Base-by-base conservation (phyloP, 2,888 invertebrate species). In the Acrobasis repandana region DNA sequence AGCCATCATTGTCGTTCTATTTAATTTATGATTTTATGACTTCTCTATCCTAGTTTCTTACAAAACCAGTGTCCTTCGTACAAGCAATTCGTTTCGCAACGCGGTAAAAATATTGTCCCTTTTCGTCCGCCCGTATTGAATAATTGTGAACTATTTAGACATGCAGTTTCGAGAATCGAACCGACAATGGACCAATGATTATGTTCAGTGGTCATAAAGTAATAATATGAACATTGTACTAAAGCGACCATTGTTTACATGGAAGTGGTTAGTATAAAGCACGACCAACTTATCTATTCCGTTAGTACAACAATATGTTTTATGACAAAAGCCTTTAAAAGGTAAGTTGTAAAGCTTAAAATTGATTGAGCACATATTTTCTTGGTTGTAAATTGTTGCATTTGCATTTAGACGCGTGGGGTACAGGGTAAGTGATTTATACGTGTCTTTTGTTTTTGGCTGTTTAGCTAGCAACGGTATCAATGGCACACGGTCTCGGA, bases 361-460 rank as follows among this genome's bases (percentile, higher is more conserved):
- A 61, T 76, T 67, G 60, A 51, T 58, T 58, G 65, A 65, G 63
- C 59, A 62, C 34, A 56, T 60, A 64, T 61, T 36, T 49, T 58
- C 49, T 56, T 65, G 66, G 65, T 68, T 66, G 70, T 73, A 67
- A 69, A 70, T 70, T 65, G 70, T 73, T 76, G 74, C 70, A 73
- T 77, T 82, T 77, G 79, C 76, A 81, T 82, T 79, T 68, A 68
- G 76, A 82, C 77, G 80, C 81, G 81, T 83, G 77, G 80, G 82
- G 80, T 79, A 77, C 72, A 67, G 77, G 73, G 75, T 72, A 79
- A 71, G 86, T 91, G 90, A 92, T 92, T 92, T 92, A 91, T 90
- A 85, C 79, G 76, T 82, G 73, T 86, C 90, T 89, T 88, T 92
- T 90, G 91, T 91, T 92, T 91, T 90, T 90, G 88, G 80, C 78